phyloP scores from a whole-genome alignment of 2,888 invertebrate species.

The Calliphora vomitoria region DNA sequence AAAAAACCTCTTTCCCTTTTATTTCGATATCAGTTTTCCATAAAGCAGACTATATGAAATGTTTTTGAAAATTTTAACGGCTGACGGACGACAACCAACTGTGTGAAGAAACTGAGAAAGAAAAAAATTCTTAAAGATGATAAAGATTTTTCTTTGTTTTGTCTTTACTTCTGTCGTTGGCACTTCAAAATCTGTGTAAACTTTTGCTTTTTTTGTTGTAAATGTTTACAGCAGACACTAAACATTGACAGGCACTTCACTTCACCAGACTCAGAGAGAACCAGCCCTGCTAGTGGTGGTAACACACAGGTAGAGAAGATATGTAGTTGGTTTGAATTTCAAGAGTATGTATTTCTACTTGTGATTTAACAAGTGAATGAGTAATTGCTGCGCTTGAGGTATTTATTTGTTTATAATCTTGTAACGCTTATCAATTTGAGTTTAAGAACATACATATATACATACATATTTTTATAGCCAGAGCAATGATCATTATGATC shows the following conservation, averaged over 20 bases:
- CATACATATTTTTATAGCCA: constrained; percentile 4
- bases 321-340: constrained; percentile 22
- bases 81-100: too few species aligned
- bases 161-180: not conserved
- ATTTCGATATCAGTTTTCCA: too few species aligned
- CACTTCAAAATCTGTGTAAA: not conserved
- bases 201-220: constrained; percentile 33
- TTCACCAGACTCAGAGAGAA: not conserved
- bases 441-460: constrained; percentile 27
- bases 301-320: not conserved
- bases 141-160: not conserved
- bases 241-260: constrained; percentile 39
- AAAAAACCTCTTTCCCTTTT: too few species aligned
- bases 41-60: too few species aligned
- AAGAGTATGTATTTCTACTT: constrained; percentile 2
- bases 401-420: constrained; percentile 66
- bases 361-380: constrained; percentile 59
- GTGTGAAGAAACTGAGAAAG: not conserved
- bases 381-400: constrained; percentile 53
- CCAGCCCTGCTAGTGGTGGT: constrained; percentile 4
- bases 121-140: not conserved
- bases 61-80: too few species aligned
- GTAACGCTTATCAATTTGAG: constrained; percentile 69
- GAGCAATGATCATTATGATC: constrained; percentile 34
- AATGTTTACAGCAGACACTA: constrained; percentile 3